Evolutionary conservation across 2,113 vertebrate species (phyloP).

Genomic region (Bufo bufo): DNA sequence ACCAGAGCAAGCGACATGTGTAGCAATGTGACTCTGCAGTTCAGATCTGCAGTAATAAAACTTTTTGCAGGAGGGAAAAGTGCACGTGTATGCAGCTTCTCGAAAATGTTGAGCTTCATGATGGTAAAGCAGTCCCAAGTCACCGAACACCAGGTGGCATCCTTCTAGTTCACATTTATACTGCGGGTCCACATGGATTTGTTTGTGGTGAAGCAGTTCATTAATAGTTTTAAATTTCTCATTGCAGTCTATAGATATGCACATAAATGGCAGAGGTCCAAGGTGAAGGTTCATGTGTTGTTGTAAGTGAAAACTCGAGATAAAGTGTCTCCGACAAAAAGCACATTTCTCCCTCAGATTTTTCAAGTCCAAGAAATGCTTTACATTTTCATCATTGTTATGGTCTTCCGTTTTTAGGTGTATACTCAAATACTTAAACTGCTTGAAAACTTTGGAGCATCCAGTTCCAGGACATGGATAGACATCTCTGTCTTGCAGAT

Average conservation of each 20-base stretch:
- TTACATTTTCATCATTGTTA: slow-evolving; percentile 87
- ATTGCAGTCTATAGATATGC: slow-evolving; percentile 86
- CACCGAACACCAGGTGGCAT: slow-evolving; percentile 89
- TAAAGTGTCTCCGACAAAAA: slow-evolving; percentile 91
- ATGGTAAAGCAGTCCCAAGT: slow-evolving; percentile 92
- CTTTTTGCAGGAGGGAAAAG: slow-evolving; percentile 84
- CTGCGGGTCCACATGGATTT: slow-evolving; percentile 85
- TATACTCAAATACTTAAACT: slow-evolving; percentile 93
- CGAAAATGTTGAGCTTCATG: slow-evolving; percentile 97
- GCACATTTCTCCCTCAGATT: slow-evolving; percentile 91
- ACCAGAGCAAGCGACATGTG: slow-evolving; percentile 77
- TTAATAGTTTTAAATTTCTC: slow-evolving; percentile 85
- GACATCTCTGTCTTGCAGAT: slow-evolving; percentile 88
- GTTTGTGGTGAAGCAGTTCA: slow-evolving; percentile 90
- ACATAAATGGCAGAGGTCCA: slow-evolving; percentile 85
- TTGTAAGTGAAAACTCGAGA: slow-evolving; percentile 87
- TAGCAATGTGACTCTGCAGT: slow-evolving; percentile 86
- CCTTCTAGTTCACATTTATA: slow-evolving; percentile 92
- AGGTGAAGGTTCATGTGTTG: slow-evolving; percentile 87
- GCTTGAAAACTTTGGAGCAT: slow-evolving; percentile 88
- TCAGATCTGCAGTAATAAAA: slow-evolving; percentile 95
- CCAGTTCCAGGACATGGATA: slow-evolving; percentile 91
- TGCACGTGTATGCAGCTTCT: slow-evolving; percentile 90
- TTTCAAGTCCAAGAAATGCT: slow-evolving; percentile 90
- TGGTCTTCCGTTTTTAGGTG: slow-evolving; percentile 92